Evolutionary conservation across 2,113 vertebrate species (phyloP).

Genomic region (Indri indri): DNA sequence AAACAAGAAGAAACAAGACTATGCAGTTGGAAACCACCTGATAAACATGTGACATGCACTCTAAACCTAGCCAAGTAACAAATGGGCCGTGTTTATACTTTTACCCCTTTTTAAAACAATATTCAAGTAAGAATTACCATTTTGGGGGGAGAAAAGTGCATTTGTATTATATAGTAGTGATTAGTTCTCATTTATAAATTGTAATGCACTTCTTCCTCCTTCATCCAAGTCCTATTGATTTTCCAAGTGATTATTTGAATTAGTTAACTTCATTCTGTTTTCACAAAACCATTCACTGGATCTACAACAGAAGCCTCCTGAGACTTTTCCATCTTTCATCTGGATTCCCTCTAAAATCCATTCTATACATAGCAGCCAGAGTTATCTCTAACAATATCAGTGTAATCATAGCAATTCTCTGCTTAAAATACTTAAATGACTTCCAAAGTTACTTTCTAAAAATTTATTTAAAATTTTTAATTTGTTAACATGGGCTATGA

Average conservation of each 20-base stretch:
- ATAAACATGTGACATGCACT: neutral
- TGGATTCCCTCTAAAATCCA: neutral
- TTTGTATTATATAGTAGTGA: neutral
- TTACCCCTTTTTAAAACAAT: neutral
- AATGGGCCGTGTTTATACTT: neutral
- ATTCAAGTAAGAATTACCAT: neutral
- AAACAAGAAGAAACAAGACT: neutral
- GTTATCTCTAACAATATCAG: neutral
- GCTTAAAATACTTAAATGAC: neutral
- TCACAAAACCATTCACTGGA: neutral
- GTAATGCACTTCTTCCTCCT: neutral
- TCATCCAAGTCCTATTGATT: neutral
- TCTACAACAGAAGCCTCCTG: neutral
- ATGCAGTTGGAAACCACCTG: neutral
- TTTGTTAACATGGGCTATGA: neutral
- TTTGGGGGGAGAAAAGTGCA: neutral
- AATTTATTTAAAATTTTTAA: neutral
- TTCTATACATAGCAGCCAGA: neutral
- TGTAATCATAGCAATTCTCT: neutral
- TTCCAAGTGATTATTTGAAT: neutral
- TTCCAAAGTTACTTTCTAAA: neutral
- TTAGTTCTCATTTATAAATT: neutral
- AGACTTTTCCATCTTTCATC: neutral
- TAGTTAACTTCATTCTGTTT: neutral
- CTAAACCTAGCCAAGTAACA: neutral